A percentile compares a stretch with the other conserved stretches of the same genome.
Conservation (phyloP, 2,797 vertebrate genomes). For the Xenops minutus region DNA sequence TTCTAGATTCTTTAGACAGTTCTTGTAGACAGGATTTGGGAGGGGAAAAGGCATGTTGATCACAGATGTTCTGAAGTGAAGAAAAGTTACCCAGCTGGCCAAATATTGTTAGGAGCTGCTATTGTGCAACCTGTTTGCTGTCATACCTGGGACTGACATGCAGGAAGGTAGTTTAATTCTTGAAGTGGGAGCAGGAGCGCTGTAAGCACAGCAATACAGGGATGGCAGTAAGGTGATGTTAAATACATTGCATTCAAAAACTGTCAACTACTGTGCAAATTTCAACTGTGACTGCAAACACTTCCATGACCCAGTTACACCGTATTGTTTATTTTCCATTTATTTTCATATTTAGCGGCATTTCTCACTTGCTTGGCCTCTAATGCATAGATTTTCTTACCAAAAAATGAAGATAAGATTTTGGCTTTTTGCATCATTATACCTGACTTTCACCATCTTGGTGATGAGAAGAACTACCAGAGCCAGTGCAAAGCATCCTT, state of each 20-base stretch:
- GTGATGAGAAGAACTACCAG: not conserved
- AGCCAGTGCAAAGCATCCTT: not conserved
- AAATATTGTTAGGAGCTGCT: not conserved
- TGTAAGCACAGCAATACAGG: not conserved
- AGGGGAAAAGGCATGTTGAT: not conserved
- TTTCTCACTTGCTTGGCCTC: not conserved
- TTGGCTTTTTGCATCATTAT: not conserved
- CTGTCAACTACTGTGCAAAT: not conserved
- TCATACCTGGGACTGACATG: not conserved
- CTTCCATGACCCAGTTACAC: not conserved
- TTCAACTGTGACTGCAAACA: not conserved
- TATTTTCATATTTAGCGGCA: not conserved
- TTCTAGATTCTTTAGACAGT: not conserved
- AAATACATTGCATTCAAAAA: not conserved
- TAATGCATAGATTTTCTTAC: not conserved
- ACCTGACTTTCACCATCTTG: not conserved
- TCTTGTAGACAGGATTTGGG: not conserved
- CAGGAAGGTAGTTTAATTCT: not conserved
- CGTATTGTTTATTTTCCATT: not conserved
- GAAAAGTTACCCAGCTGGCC: not conserved
- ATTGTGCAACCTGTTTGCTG: not conserved
- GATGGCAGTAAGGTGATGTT: not conserved
- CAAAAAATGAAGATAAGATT: not conserved
- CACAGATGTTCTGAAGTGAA: not conserved
- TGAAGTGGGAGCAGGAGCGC: not conserved